Percentiles rank a stretch among this genome's conserved stretches.
Conservation (phyloP, 2,113 vertebrate species). For the Willisornis vidua region DNA sequence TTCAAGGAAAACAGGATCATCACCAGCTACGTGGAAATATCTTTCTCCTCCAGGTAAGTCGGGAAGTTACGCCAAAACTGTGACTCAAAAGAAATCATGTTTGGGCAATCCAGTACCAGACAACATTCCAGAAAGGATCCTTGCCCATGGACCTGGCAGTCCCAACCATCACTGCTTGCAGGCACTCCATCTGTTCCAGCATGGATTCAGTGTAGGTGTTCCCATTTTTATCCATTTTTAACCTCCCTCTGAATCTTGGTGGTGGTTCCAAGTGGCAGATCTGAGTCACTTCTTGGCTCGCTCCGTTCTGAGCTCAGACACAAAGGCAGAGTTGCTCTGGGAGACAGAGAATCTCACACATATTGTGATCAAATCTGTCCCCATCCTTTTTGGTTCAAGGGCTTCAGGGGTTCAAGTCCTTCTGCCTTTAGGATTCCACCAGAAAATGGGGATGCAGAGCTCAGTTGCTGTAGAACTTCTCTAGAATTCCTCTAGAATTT, state of each 20-base stretch:
- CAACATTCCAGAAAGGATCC: not conserved
- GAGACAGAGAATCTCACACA: not conserved
- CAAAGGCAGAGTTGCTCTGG: not conserved
- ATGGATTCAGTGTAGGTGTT: rapidly evolving
- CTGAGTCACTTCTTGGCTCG: slow-evolving; percentile 16
- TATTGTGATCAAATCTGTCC: not conserved
- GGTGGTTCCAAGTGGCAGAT: not conserved
- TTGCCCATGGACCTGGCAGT: too few relatives aligned
- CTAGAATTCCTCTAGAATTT: not conserved
- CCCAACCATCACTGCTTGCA: not conserved
- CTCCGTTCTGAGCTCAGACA: not conserved
- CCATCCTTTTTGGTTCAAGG: not conserved
- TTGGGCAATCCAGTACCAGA: not conserved
- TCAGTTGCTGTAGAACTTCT: not conserved
- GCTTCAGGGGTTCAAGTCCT: not conserved
- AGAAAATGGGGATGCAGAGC: not conserved
- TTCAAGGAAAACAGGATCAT: not conserved
- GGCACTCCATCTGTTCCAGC: not conserved
- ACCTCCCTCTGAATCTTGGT: not conserved
- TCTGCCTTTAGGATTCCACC: not conserved
- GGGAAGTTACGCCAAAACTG: not conserved
- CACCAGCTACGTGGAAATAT: not conserved
- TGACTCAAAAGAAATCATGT: rapidly evolving
- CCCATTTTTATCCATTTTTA: not conserved
- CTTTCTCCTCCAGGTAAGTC: not conserved